phyloP scores from a whole-genome alignment of 2,797 vertebrate genomes.

The Ficedula albicollis region DNA sequence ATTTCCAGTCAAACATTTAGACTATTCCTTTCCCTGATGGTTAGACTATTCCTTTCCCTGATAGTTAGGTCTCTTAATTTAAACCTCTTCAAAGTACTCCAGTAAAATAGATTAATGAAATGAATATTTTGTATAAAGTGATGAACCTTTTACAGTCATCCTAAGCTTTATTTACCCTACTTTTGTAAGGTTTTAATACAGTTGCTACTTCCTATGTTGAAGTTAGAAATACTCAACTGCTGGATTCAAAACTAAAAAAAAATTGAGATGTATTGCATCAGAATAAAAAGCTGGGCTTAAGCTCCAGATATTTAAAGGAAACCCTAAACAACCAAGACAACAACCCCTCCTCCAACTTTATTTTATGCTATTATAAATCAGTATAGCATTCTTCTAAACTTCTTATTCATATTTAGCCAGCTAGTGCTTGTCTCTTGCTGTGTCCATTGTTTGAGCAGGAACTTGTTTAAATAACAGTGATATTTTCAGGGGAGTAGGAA shows the following conservation, averaged over 20 bases:
- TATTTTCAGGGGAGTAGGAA: neutral
- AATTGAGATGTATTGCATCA: neutral
- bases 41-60: neutral
- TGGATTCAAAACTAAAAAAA: neutral
- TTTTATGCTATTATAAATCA: neutral
- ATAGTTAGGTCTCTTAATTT: neutral
- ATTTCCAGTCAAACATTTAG: neutral
- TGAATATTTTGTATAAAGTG: neutral
- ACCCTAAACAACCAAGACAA: too few relatives aligned
- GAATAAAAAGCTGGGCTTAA: neutral
- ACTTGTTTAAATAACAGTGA: neutral
- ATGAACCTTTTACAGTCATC: neutral
- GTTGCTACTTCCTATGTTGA: neutral
- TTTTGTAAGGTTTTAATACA: neutral
- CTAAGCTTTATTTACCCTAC: neutral
- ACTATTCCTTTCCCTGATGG: neutral
- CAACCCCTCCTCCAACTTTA: fast-evolving
- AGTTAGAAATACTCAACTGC: neutral
- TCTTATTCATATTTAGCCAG: neutral
- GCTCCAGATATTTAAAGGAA: neutral
- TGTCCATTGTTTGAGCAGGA: neutral
- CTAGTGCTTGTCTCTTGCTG: neutral
- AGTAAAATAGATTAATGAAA: neutral
- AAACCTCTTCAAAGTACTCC: neutral
- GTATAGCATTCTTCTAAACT: neutral